Evolutionary conservation across 2,113 vertebrate species (phyloP).

Genomic region (Nycticorax nycticorax): DNA sequence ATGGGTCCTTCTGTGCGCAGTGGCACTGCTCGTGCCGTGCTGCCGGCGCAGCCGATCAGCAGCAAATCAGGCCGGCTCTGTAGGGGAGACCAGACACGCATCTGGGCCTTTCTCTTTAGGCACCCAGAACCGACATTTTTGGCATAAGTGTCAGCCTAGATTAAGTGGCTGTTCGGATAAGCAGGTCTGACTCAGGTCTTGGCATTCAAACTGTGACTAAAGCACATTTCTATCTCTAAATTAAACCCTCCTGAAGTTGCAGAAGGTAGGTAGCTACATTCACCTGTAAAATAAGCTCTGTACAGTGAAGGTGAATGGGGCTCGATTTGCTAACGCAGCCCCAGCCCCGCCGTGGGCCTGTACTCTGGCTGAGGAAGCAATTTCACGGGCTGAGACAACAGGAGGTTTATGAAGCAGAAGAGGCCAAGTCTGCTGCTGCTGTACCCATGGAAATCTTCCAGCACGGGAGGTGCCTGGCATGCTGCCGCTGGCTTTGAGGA

Average conservation of each 20-base stretch:
- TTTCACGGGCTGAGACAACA: background rate
- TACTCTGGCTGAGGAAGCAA: background rate
- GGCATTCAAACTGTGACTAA: background rate
- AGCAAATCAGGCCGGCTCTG: background rate
- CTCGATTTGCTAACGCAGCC: background rate
- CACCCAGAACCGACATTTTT: fast-evolving
- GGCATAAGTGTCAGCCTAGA: background rate
- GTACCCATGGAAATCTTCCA: background rate
- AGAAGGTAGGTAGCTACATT: background rate
- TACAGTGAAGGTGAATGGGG: background rate
- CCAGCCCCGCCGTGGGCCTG: background rate
- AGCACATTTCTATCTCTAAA: background rate
- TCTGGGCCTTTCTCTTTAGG: background rate
- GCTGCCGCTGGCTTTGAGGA: background rate
- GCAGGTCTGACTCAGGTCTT: background rate
- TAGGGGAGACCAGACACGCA: background rate
- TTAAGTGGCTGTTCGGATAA: background rate
- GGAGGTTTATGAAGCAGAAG: constrained; percentile 18
- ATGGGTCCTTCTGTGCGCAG: fast-evolving
- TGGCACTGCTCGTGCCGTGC: fast-evolving
- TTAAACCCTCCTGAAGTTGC: background rate
- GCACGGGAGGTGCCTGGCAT: background rate
- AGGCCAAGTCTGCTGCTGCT: background rate
- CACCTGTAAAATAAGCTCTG: background rate
- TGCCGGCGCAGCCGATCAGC: background rate